phyloP scores from a whole-genome alignment of 2,797 vertebrate genomes.

The Melanotaenia parkinsoni region DNA sequence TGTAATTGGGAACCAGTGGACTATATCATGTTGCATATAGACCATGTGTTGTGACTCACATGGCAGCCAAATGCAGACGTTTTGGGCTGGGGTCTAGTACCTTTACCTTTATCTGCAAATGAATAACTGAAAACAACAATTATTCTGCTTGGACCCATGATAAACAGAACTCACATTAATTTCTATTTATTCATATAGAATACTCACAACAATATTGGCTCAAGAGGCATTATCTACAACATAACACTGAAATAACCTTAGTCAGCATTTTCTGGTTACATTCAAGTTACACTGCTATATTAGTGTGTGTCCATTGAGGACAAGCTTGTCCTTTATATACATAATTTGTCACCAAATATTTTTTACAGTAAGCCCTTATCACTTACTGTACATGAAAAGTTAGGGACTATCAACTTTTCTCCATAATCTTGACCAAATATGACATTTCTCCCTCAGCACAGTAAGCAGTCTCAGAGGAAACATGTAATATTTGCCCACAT shows the following conservation, averaged over 20 bases:
- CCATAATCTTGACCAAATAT: not conserved
- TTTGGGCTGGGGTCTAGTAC: slow-evolving; percentile 30
- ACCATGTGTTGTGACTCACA: slow-evolving; percentile 37
- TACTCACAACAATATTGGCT: not conserved
- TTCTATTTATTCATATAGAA: not conserved
- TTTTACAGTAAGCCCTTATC: not conserved
- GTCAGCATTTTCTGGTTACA: not conserved
- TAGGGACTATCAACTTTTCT: not conserved
- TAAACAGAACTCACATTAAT: not conserved
- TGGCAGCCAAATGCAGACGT: slow-evolving; percentile 10
- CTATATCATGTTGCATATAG: not conserved
- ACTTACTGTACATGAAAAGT: not conserved
- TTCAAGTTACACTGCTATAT: not conserved
- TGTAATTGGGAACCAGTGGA: slow-evolving; percentile 40
- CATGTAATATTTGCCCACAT: not conserved
- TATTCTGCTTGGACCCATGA: not conserved
- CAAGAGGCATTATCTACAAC: not conserved
- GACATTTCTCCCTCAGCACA: not conserved
- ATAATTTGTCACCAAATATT: not conserved
- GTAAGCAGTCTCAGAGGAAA: not conserved
- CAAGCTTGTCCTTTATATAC: not conserved
- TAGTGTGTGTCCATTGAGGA: not conserved
- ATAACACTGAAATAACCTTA: not conserved
- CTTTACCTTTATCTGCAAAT: slow-evolving; percentile 41
- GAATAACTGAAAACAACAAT: slow-evolving; percentile 19